Base-by-base conservation (phyloP, 2,797 vertebrate species). In the Triplophysa yarkandensis region DNA sequence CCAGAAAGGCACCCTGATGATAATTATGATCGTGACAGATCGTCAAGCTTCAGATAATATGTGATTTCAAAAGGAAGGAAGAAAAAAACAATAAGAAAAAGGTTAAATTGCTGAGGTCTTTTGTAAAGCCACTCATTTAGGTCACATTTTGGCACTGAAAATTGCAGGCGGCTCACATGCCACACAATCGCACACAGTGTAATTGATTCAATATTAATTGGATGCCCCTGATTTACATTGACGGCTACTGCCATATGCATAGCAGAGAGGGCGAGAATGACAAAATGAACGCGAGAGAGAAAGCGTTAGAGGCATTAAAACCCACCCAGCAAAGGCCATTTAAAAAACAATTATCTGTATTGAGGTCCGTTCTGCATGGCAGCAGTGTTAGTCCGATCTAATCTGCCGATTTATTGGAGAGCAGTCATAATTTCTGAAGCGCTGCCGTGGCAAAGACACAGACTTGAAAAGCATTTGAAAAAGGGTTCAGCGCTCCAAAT, bases 151-250 rank as follows among this genome's bases (percentile, higher is more conserved):
- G 75, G 71, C 69, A 71, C 74, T 52, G 70, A 80, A 77, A 79
- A 68, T 77, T 79, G 71, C 74, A 75, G 50, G 65, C 74, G 19
- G 60, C 75, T 78, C 77, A 66, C 41, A 70, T 65, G 82, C 78
- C 74, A 79, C 77, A 70, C 71, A 76, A 78, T 79, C 61, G 19
- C 71, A 86, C 80, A 70, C 72, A 83, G 76, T 84, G 85, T 85
- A 87, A 91, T 89, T 86, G 88, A 87, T 89, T 87, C 84, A 76
- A 79, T 89, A 90, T 89, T 87, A 86, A 88, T 86, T 86, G 83
- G 84, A 83, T 83, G 86, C 83, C 80, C 84, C 73, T 80, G 86
- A 88, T 91, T 89, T 88, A 86, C 87, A 90, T 85, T 78, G 82
- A 88, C 85, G 83, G 84, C 68, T 86, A 87, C 75, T 77, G 64